A percentile compares a stretch with the other conserved stretches of the same genome.
These are phyloP conservation scores for Syngnathus typhle DNA, from an alignment of 2,113 vertebrate species.

Conservation along the genomic window DNA sequence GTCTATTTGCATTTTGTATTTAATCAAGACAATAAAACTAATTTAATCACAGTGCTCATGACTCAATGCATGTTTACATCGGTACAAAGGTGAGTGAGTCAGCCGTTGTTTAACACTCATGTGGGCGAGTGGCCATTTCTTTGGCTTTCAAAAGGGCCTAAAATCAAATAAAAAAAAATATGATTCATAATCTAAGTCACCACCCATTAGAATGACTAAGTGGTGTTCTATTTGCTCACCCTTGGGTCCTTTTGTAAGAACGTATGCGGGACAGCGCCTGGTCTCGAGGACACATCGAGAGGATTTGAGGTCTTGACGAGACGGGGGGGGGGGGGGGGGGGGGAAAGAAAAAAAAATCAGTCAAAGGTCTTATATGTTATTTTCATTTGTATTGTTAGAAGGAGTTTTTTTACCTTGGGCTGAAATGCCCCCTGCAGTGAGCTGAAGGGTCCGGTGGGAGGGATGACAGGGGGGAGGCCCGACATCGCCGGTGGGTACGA, in stretches of 20 bases:
- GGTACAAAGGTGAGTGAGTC: no score
- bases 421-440: constrained; percentile 98
- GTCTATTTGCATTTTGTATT: no score
- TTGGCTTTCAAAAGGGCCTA: no score
- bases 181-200: no score
- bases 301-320: constrained; percentile 88
- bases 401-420: constrained; percentile 81
- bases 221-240: constrained; percentile 61
- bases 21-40: no score
- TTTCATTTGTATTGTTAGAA: neutral
- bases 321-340: constrained; percentile 41
- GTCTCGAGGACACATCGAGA: constrained; percentile 87
- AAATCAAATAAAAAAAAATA: no score
- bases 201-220: no score
- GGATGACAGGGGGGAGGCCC: constrained; percentile 94
- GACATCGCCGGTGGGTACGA: constrained; percentile 92
- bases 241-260: constrained; percentile 95
- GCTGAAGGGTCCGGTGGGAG: constrained; percentile 90
- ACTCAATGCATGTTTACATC: no score
- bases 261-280: constrained; percentile 89
- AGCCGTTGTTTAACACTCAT: no score
- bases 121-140: no score
- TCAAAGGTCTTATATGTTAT: neutral
- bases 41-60: no score
- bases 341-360: neutral